Evolutionary conservation across 2,888 invertebrate species (phyloP).

Genomic region (Anthophora plumipes): DNA sequence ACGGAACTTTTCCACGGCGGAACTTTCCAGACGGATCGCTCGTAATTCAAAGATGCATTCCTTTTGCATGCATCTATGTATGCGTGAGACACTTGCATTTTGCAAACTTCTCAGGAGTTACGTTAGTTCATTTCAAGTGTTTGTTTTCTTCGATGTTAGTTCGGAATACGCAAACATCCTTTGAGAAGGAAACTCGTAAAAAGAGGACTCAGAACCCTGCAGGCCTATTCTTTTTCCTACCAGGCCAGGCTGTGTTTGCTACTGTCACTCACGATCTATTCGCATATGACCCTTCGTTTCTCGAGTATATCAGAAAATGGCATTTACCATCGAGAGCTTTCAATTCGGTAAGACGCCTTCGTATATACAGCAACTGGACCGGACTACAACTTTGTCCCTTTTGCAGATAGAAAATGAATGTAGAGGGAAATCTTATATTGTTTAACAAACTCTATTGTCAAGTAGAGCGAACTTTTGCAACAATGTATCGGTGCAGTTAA

Average conservation of each 20-base stretch:
- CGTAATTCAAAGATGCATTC: conserved; percentile 51
- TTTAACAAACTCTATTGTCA: too few species aligned
- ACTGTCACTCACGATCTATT: conserved; percentile 21
- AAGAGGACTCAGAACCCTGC: conserved; percentile 38
- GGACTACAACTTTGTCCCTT: too few species aligned
- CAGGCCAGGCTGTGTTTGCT: conserved; percentile 2
- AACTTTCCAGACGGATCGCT: conserved; percentile 53
- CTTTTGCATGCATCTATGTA: conserved; percentile 35
- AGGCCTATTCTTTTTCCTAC: conserved; percentile 37
- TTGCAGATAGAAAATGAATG: too few species aligned
- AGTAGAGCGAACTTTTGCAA: too few species aligned
- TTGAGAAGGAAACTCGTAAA: conserved; percentile 51
- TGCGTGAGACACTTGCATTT: conserved; percentile 46
- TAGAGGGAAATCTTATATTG: too few species aligned
- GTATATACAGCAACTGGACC: too few species aligned
- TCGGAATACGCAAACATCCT: conserved; percentile 60
- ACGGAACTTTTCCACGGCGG: conserved; percentile 22
- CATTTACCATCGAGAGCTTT: conserved; percentile 13
- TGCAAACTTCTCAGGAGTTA: conserved; percentile 41
- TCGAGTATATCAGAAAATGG: conserved; percentile 2
- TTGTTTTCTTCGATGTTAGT: conserved; percentile 64
- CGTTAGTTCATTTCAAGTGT: conserved; percentile 66
- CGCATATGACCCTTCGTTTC: conserved; percentile 8
- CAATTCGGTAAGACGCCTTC: background rate
- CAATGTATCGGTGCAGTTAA: too few species aligned